Evolutionary conservation across 2,113 vertebrate genomes (phyloP).

Genomic region (Nibea coibor): DNA sequence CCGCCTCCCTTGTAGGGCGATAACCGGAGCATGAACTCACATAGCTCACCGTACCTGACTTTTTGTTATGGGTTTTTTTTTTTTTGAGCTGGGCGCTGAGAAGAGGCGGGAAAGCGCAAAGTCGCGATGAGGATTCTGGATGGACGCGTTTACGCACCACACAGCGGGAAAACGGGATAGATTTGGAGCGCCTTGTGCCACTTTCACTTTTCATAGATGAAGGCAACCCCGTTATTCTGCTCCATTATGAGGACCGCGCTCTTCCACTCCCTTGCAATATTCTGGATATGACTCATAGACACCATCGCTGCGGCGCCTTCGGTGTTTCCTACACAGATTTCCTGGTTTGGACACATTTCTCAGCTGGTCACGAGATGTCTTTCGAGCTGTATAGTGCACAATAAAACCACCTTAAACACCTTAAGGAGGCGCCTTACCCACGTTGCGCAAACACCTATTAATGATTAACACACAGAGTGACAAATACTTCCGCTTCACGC

Average conservation of each 20-base stretch:
- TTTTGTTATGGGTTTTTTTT: not conserved
- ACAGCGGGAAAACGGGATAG: not conserved
- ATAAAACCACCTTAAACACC: too few relatives aligned
- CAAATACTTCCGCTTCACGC: conserved; percentile 42
- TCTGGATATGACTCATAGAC: not conserved
- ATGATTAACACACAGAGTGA: conserved; percentile 34
- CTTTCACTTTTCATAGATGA: not conserved
- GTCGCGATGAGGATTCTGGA: not conserved
- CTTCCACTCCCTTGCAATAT: not conserved
- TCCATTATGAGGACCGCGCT: not conserved
- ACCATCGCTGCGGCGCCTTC: not conserved
- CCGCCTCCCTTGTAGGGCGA: not conserved
- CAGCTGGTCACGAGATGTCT: not conserved
- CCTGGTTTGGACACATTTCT: not conserved
- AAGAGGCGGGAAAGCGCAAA: not conserved
- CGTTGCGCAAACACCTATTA: not conserved
- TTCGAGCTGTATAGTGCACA: not conserved
- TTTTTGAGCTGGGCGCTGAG: not conserved
- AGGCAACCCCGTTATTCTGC: not conserved
- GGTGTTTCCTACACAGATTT: conserved; percentile 17
- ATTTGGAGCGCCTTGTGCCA: not conserved
- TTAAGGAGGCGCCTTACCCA: too few relatives aligned
- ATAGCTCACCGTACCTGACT: not conserved
- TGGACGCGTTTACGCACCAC: not conserved
- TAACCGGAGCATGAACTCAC: too few relatives aligned